A percentile compares a stretch with the other conserved stretches of the same genome.
Evolutionary conservation across 1,140 invertebrate species (phyloP).

Genomic region (Drosophila triauraria): DNA sequence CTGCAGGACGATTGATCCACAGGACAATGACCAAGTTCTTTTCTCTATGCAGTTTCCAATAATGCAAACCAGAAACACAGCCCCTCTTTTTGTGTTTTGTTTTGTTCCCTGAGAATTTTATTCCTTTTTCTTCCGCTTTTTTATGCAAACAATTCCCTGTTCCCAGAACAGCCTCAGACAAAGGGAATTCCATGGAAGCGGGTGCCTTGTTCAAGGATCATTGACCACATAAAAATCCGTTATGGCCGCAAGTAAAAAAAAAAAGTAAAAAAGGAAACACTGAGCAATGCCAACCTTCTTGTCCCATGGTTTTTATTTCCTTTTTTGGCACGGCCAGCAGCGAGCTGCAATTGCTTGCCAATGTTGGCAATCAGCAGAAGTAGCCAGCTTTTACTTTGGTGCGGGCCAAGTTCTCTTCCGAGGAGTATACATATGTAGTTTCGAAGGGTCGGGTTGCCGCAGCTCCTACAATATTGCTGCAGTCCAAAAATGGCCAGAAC

Average conservation of each 20-base stretch:
- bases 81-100: neutral
- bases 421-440: neutral
- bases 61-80: slow-evolving; percentile 5
- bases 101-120: slow-evolving; percentile 4
- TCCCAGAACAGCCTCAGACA: slow-evolving; percentile 25
- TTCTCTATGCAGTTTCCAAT: slow-evolving; percentile 25
- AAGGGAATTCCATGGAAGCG: slow-evolving; percentile 52
- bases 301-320: slow-evolving; percentile 66
- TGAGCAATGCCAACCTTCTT: slow-evolving; percentile 27
- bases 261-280: slow-evolving; percentile 13
- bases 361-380: slow-evolving; percentile 53
- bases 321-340: slow-evolving; percentile 59
- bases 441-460: slow-evolving; percentile 5
- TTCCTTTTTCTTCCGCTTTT: slow-evolving; percentile 25
- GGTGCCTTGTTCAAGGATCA: slow-evolving; percentile 67
- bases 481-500: slow-evolving; percentile 70
- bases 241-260: slow-evolving; percentile 53
- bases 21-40: slow-evolving; percentile 23
- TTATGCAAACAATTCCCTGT: slow-evolving; percentile 43
- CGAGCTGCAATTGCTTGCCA: slow-evolving; percentile 44
- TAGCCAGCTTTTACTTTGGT: slow-evolving; percentile 30
- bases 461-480: slow-evolving; percentile 26
- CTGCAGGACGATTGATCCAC: slow-evolving; percentile 18
- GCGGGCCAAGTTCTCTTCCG: slow-evolving; percentile 29
- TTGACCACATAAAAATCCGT: slow-evolving; percentile 81